Evolutionary conservation across 2,113 vertebrate genomes (phyloP).

Genomic region (Platycercus adscitus): DNA sequence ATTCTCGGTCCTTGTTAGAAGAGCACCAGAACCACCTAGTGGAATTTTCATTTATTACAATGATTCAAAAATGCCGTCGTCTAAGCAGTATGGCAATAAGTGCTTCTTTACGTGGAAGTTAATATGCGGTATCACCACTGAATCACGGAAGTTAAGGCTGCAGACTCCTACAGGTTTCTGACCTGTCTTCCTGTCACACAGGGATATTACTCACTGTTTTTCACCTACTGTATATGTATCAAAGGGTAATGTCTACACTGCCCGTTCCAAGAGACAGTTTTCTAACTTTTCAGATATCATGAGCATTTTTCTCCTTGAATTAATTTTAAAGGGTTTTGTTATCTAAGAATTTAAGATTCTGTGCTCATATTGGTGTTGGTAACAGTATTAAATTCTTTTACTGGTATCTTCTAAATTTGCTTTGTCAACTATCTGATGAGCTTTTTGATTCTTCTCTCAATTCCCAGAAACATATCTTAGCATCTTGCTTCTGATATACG

Average conservation of each 20-base stretch:
- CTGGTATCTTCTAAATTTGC: neutral
- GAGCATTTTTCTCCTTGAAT: neutral
- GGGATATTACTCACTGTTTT: neutral
- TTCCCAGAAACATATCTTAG: neutral
- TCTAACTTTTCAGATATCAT: neutral
- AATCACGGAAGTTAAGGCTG: neutral
- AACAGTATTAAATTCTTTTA: neutral
- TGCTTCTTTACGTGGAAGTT: neutral
- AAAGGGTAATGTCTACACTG: neutral
- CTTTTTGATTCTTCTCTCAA: neutral
- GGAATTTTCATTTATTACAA: slow-evolving; percentile 71
- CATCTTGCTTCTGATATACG: neutral
- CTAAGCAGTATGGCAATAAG: neutral
- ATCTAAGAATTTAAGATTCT: neutral
- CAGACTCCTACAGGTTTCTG: neutral
- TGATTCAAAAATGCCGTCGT: neutral
- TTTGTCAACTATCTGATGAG: neutral
- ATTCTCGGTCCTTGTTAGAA: slow-evolving; percentile 1
- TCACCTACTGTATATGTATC: neutral
- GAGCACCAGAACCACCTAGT: slow-evolving; percentile 79
- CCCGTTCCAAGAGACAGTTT: neutral
- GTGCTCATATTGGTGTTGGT: neutral
- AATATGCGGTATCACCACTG: neutral
- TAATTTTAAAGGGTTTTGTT: neutral
- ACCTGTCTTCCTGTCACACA: neutral